Conservation (phyloP, 2,888 invertebrate genomes). For the Lasioglossum lativentre region DNA sequence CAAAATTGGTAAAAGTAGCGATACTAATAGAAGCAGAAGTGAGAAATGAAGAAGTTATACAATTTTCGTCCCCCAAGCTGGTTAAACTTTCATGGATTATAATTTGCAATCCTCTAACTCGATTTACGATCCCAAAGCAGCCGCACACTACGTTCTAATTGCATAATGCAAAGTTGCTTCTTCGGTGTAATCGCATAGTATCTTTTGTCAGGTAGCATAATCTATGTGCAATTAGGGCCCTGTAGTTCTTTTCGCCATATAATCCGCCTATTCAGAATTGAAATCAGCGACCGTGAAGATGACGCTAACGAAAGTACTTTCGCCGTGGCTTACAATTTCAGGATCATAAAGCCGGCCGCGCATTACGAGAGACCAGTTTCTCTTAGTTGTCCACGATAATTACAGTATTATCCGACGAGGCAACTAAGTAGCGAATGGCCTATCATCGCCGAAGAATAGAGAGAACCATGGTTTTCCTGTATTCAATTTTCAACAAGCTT, state of each 20-base stretch:
- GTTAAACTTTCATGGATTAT: neutral
- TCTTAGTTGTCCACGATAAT: constrained; percentile 52
- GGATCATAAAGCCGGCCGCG: constrained; percentile 51
- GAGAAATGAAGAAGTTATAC: neutral
- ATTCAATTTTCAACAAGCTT: constrained; percentile 20
- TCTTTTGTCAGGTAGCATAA: constrained; percentile 34
- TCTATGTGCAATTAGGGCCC: constrained; percentile 15
- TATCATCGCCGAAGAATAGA: constrained; percentile 37
- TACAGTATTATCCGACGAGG: constrained; percentile 29
- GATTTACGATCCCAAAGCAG: neutral
- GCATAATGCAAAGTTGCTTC: neutral
- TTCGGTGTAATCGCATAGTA: neutral
- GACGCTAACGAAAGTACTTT: constrained; percentile 48
- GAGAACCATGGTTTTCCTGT: constrained; percentile 36
- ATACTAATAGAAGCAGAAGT: neutral
- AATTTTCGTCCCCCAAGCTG: neutral
- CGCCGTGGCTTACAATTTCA: constrained; percentile 51
- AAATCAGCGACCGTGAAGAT: constrained; percentile 43
- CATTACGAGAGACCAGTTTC: constrained; percentile 44
- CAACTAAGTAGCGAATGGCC: constrained; percentile 21
- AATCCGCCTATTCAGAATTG: constrained; percentile 20
- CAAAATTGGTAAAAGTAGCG: neutral
- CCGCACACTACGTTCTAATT: neutral
- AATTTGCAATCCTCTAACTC: neutral
- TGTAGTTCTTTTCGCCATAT: neutral